Conservation (phyloP, 1,140 invertebrate genomes). For the Rhyacophila brunnea region DNA sequence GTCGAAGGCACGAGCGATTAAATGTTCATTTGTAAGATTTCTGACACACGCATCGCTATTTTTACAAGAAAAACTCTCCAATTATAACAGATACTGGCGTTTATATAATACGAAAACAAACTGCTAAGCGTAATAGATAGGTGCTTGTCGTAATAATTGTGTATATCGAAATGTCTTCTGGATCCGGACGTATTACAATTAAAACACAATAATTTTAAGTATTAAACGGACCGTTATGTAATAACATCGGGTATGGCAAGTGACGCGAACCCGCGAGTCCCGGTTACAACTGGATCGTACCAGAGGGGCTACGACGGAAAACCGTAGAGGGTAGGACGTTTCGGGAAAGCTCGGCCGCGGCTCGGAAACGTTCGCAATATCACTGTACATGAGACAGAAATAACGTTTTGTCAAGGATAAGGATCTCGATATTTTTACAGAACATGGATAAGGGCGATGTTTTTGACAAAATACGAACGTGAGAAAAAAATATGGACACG, state of each 20-base stretch:
- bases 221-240: conserved; percentile 26
- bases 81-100: too few relatives aligned
- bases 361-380: conserved; percentile 4
- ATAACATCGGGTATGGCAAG: conserved; percentile 20
- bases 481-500: too few relatives aligned
- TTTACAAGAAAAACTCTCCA: too few relatives aligned
- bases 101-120: too few relatives aligned
- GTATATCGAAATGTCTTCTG: too few relatives aligned
- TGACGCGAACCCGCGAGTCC: conserved; percentile 13
- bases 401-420: conserved; percentile 11
- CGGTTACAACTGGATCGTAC: conserved; percentile 25
- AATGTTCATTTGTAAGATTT: too few relatives aligned
- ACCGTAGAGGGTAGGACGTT: conserved; percentile 11
- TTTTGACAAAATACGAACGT: conserved; percentile 8
- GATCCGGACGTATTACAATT: neutral
- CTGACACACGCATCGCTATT: too few relatives aligned
- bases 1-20: too few relatives aligned
- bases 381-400: conserved; percentile 9
- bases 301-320: conserved; percentile 13
- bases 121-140: too few relatives aligned
- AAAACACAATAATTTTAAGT: conserved; percentile 11
- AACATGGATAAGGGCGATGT: conserved; percentile 19
- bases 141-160: too few relatives aligned
- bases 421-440: conserved; percentile 10
- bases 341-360: conserved; percentile 5